Base-by-base conservation (phyloP, 2,113 vertebrate species). In the Mesitornis unicolor region DNA sequence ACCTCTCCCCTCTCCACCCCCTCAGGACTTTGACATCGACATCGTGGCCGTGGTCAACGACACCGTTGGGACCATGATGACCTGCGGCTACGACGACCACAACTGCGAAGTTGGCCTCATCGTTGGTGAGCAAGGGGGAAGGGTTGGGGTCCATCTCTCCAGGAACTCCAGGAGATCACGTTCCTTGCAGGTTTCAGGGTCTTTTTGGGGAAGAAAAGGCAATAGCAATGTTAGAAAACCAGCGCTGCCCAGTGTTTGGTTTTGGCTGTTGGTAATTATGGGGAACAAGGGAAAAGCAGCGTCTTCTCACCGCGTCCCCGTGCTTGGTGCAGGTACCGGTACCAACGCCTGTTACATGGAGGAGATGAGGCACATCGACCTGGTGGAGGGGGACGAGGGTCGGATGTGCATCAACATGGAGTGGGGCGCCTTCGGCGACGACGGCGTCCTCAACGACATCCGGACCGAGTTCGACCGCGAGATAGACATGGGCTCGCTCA, bases 261-360 rank as follows among this genome's bases (percentile, higher is more conserved):
- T 61, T 28, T 53, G 47, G 48, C 47, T 43, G 67, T 35, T n/a
- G 59, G 20, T 69, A 12, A 19, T 28, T n/a, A 9, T 1, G 79
- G 61, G 54, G 43, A n/a, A 17, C 4, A 13, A 53, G 42, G 73
- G 88, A 6, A 60, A 26, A 9, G 74, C 43, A 6, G 15, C 1
- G 2, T 14, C 25, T 9, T 26, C 80, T 84, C 68, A 91, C 25
- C 1, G 0, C 10, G 1, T 11, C n/a, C 56, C 31, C 4, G 0
- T 33, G 31, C 68, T 60, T 2, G 65, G 40, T 54, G 7, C 92
- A 99, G 99, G 99, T 48, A 99, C 99, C 0, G 99, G 99, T 5
- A 99, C 99, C 83, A 99, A 99, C 0, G 99, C 99, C 54, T 99
- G 99, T 90, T 99, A 99, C 98, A 99, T 99, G 99, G 99, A 99